Base-by-base conservation (phyloP, 2,888 invertebrate species). In the Steinernema scapterisci region DNA sequence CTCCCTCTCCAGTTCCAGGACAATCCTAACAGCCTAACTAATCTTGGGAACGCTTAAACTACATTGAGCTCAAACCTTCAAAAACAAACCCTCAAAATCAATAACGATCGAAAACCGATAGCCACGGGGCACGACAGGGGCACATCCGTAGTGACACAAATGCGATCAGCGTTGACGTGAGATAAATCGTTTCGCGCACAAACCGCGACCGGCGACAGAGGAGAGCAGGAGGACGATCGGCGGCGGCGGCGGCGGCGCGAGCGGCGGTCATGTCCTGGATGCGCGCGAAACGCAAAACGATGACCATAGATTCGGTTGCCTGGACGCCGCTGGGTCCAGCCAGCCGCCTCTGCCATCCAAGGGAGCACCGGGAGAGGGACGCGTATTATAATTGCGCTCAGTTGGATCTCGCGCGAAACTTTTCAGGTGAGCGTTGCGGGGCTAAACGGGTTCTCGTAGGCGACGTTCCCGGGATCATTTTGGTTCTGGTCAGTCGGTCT, bases 201-300 rank as follows among this genome's bases (percentile, higher is more conserved):
- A n/a, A n/a, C n/a, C n/a, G n/a, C n/a, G n/a, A n/a, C n/a, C n/a
- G n/a, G n/a, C n/a, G n/a, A n/a, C n/a, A n/a, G n/a, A n/a, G n/a
- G n/a, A n/a, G n/a, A n/a, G n/a, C n/a, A n/a, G n/a, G n/a, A n/a
- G n/a, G n/a, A 16, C 31, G 3, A 63, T 16, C 54, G 5, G 54
- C 25, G 2, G 21, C 31, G 25, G 38, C 16, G 1, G 11, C 25
- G 19, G 31, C 13, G 27, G 38, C 48, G 48, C 5, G 3, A 5
- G 48, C 48, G 11, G 27, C 63, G 63, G 63, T 63, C 63, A 63
- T 19, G 63, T 63, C 63, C 63, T 63, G 63, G 63, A 63, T 63
- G 63, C 63, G 63, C 63, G n/a, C n/a, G n/a, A 31, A 27, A 31
- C 63, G 31, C n/a, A n/a, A n/a, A n/a, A 38, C 38, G 38, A 38